phyloP scores from a whole-genome alignment of 2,797 vertebrate species.

The Mormyrops boulengeri region DNA sequence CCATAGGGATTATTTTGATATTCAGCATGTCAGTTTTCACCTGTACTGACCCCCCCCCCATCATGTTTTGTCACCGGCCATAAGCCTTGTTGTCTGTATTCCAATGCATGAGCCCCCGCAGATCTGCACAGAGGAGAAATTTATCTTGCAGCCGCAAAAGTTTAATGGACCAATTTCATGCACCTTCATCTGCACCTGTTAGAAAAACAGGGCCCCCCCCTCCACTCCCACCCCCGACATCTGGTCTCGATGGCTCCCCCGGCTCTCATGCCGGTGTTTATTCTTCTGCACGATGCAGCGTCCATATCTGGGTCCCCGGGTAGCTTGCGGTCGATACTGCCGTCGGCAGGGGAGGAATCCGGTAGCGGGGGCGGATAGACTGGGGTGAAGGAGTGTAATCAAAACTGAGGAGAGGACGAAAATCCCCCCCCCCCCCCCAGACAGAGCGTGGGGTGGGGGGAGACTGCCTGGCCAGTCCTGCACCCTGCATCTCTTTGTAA shows the following conservation, averaged over 20 bases:
- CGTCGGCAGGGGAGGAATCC: conserved; percentile 18
- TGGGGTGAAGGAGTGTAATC: conserved; percentile 25
- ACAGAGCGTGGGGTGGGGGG: not conserved
- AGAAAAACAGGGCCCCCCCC: conserved; percentile 13
- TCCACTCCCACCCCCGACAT: conserved; percentile 20
- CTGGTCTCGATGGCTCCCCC: conserved; percentile 32
- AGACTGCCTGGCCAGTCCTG: not conserved
- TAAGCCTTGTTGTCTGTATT: not conserved
- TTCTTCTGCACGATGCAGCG: conserved; percentile 5
- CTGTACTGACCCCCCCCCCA: not conserved
- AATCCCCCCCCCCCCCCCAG: conserved; percentile 12
- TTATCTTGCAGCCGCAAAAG: conserved; percentile 18
- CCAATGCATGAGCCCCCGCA: not conserved
- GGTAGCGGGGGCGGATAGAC: conserved; percentile 11
- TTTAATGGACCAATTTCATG: conserved; percentile 29
- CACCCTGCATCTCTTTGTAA: not conserved
- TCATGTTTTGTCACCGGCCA: not conserved
- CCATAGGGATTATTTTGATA: not conserved
- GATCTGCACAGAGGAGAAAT: not conserved
- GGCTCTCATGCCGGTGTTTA: conserved; percentile 29
- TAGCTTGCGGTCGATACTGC: conserved; percentile 18
- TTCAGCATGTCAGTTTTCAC: not conserved
- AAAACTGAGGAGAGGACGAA: conserved; percentile 16
- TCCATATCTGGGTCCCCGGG: conserved; percentile 20
- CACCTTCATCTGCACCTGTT: conserved; percentile 37